Evolutionary conservation across 1,140 invertebrate species (phyloP).

Genomic region (Parasteatoda tepidariorum): DNA sequence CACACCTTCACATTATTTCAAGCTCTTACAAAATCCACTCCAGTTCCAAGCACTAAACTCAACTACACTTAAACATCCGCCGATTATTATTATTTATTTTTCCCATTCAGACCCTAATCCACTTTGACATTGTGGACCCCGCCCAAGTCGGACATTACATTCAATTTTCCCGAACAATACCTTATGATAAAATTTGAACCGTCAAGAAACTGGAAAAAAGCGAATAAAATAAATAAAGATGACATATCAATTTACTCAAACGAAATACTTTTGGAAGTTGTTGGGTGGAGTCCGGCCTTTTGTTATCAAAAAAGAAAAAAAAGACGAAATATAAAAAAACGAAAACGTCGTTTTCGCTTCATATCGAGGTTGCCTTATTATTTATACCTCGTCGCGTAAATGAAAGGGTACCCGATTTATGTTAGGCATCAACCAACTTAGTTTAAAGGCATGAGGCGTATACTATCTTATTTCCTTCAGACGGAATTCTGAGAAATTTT

Average conservation of each 20-base stretch:
- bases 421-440: background rate
- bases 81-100: background rate
- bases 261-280: constrained; percentile 7
- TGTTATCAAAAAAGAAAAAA: constrained; percentile 23
- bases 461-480: background rate
- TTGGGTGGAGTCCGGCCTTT: constrained; percentile 31
- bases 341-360: background rate
- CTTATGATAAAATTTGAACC: constrained; percentile 17
- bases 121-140: background rate
- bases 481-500: background rate
- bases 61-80: constrained; percentile 7
- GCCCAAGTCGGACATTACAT: constrained; percentile 1
- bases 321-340: background rate
- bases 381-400: background rate
- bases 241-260: constrained; percentile 16
- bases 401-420: background rate
- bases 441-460: background rate
- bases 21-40: background rate
- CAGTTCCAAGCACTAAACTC: constrained; percentile 11
- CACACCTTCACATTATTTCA: too few relatives aligned
- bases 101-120: background rate
- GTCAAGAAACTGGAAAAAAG: background rate
- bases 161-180: constrained; percentile 28
- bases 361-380: background rate
- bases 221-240: constrained; percentile 21